Evolutionary conservation across 2,888 invertebrate genomes (phyloP).

Genomic region (Timandra comae): DNA sequence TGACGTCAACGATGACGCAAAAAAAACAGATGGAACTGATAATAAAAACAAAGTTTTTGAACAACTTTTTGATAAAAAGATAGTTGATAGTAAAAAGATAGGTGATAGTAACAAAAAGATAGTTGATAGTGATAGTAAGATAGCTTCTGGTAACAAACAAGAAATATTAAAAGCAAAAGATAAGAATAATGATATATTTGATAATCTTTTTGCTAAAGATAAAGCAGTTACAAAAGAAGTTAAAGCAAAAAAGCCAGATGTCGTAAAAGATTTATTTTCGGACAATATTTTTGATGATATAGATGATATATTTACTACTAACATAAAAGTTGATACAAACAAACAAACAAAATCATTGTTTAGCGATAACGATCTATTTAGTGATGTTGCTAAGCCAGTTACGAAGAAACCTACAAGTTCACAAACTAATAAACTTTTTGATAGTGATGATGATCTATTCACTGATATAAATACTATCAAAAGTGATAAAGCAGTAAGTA

Average conservation of each 20-base stretch:
- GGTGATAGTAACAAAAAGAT: conserved; percentile 1
- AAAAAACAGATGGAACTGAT: conserved; percentile 9
- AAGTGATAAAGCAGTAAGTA: conserved; percentile 15
- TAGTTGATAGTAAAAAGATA: background rate
- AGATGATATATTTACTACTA: conserved; percentile 60
- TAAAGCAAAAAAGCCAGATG: conserved; percentile 16
- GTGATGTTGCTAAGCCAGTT: conserved; percentile 36
- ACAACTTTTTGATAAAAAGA: conserved; percentile 51
- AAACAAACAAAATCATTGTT: conserved; percentile 40
- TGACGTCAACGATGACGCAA: conserved; percentile 13
- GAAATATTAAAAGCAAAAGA: background rate
- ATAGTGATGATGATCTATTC: conserved; percentile 45
- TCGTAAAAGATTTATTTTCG: conserved; percentile 44
- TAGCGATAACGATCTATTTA: conserved; percentile 54
- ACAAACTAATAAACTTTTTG: conserved; percentile 28
- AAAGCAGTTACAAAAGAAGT: conserved; percentile 17
- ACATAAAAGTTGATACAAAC: conserved; percentile 35
- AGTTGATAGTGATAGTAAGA: too few species aligned
- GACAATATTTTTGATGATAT: conserved; percentile 67
- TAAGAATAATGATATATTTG: conserved; percentile 51
- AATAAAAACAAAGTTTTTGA: conserved; percentile 52
- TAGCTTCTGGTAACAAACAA: too few species aligned
- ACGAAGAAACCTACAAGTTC: conserved; percentile 4
- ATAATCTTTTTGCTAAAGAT: conserved; percentile 54
- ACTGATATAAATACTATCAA: conserved; percentile 20